Evolutionary conservation across 2,797 vertebrate species (phyloP).

Genomic region (Rhinichthys osculus): DNA sequence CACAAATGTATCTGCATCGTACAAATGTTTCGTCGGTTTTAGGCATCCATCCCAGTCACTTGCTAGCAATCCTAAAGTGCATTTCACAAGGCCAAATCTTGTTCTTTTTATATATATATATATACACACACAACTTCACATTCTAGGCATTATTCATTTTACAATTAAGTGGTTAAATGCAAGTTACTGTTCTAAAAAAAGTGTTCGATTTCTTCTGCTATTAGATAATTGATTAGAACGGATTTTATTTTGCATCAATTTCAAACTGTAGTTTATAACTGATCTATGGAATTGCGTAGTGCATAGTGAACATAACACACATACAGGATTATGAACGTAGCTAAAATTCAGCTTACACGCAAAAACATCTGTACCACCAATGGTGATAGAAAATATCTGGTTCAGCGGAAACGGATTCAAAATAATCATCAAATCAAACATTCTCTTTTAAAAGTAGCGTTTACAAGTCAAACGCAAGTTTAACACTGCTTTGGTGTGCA

Average conservation of each 20-base stretch:
- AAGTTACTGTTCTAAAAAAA: slow-evolving; percentile 15
- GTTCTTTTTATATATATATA: background rate
- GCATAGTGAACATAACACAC: slow-evolving; percentile 34
- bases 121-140: background rate
- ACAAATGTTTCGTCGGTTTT: slow-evolving; percentile 42
- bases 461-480: slow-evolving; percentile 27
- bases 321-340: background rate
- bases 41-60: slow-evolving; percentile 28
- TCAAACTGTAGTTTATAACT: slow-evolving; percentile 4
- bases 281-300: slow-evolving; percentile 9
- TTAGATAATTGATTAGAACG: background rate
- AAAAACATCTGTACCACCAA: slow-evolving; percentile 20
- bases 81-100: slow-evolving; percentile 57
- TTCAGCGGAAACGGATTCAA: slow-evolving; percentile 9
- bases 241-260: slow-evolving; percentile 9
- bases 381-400: slow-evolving; percentile 17
- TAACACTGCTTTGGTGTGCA: slow-evolving; percentile 58
- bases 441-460: background rate
- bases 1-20: slow-evolving; percentile 65
- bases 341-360: slow-evolving; percentile 14
- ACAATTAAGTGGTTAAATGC: slow-evolving; percentile 24
- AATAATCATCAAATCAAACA: slow-evolving; percentile 17
- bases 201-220: background rate
- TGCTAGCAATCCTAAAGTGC: slow-evolving; percentile 63
- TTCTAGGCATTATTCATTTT: slow-evolving; percentile 33